Percentiles rank a stretch among this genome's conserved stretches.
These are phyloP conservation scores for Entelurus aequoreus DNA, from an alignment of 2,113 vertebrate species.

Conservation along the genomic window DNA sequence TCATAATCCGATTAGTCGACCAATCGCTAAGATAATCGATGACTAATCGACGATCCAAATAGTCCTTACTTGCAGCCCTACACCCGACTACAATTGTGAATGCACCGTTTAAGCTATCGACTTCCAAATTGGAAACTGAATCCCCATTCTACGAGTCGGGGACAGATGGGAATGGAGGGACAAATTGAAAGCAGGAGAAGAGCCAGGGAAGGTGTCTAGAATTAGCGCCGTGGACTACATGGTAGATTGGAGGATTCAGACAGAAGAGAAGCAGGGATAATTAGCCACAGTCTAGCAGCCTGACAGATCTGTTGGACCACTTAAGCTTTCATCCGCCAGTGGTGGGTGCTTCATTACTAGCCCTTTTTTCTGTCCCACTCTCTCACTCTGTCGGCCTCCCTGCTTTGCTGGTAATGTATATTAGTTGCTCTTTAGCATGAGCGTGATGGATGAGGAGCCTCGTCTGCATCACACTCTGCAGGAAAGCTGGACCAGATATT, in stretches of 20 bases:
- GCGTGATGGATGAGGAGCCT: conserved; percentile 32
- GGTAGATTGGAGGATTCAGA: conserved; percentile 49
- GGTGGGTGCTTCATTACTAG: conserved; percentile 60
- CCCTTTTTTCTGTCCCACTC: conserved; percentile 20
- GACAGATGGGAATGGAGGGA: conserved; percentile 33
- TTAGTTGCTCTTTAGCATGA: conserved; percentile 34
- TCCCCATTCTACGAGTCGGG: conserved; percentile 20
- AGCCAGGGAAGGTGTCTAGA: conserved; percentile 16
- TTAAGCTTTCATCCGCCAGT: conserved; percentile 56
- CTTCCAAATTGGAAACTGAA: conserved; percentile 63
- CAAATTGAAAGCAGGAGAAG: conserved; percentile 39
- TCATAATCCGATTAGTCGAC: no score
- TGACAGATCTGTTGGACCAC: conserved; percentile 65
- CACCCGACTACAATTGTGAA: no score
- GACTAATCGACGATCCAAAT: no score
- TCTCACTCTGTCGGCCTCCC: conserved; percentile 9
- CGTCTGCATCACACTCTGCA: not conserved
- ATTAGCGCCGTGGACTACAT: conserved; percentile 32
- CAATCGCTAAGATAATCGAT: no score
- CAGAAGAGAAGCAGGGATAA: conserved; percentile 55
- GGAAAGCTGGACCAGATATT: conserved; percentile 6
- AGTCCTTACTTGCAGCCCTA: no score
- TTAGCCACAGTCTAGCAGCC: conserved; percentile 65
- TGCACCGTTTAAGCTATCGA: conserved; percentile 33
- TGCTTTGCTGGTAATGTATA: conserved; percentile 27